Conservation (phyloP, 2,113 vertebrate species). For the Perognathus longimembris region DNA sequence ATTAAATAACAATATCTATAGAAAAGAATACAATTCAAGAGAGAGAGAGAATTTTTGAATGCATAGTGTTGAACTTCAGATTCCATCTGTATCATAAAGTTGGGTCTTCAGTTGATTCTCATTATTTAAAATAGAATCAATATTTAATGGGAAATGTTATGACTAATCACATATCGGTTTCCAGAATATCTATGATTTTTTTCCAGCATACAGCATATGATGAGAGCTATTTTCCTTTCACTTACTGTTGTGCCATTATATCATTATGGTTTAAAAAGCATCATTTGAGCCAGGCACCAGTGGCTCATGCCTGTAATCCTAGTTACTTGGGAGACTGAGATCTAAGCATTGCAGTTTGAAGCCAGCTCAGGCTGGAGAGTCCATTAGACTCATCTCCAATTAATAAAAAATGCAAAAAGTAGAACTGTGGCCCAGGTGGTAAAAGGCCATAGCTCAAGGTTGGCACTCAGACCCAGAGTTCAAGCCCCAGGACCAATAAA, state of each 20-base stretch:
- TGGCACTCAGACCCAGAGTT: too few species aligned
- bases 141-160: background rate
- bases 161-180: background rate
- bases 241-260: background rate
- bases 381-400: too few species aligned
- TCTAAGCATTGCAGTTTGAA: too few species aligned
- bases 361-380: too few species aligned
- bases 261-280: background rate
- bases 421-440: too few species aligned
- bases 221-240: background rate
- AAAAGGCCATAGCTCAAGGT: too few species aligned
- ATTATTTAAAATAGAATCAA: constrained; percentile 12
- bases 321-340: too few species aligned
- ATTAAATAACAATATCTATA: background rate
- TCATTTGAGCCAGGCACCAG: too few species aligned
- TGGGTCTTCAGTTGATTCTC: background rate
- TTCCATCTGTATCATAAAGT: background rate
- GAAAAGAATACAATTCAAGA: background rate
- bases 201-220: background rate
- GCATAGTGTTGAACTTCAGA: background rate
- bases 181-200: background rate
- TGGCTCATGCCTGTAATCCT: too few species aligned
- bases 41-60: background rate
- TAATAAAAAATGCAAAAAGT: too few species aligned
- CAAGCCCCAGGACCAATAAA: too few species aligned